phyloP scores from a whole-genome alignment of 2,888 invertebrate species.

The Lasius platythorax region DNA sequence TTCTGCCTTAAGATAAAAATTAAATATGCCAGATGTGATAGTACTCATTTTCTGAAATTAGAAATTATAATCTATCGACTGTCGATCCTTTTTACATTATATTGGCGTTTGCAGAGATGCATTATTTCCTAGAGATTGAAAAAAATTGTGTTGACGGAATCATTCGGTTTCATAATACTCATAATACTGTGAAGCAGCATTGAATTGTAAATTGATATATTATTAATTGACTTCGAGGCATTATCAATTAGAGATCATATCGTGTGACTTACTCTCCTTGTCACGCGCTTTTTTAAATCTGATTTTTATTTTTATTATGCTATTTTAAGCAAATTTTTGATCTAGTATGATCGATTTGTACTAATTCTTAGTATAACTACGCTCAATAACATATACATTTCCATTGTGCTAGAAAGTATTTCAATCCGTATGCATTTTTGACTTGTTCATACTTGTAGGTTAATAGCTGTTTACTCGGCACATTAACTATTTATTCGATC shows the following conservation, averaged over 20 bases:
- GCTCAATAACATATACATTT: background rate
- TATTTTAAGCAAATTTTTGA: background rate
- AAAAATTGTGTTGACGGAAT: background rate
- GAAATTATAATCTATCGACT: background rate
- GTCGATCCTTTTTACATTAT: background rate
- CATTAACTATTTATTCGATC: conserved; percentile 12
- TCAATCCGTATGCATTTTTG: background rate
- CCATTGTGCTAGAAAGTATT: background rate
- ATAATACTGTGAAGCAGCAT: too few relatives aligned
- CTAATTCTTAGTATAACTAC: too few relatives aligned
- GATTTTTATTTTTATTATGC: background rate
- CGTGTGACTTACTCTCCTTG: background rate
- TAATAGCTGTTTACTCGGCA: background rate
- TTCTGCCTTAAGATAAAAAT: conserved; percentile 66
- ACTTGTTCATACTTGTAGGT: background rate
- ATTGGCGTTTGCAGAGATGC: background rate
- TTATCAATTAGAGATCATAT: too few relatives aligned
- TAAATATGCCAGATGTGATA: conserved; percentile 62
- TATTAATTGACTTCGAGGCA: too few relatives aligned
- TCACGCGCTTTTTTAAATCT: conserved; percentile 2
- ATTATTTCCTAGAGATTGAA: background rate
- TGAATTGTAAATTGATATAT: too few relatives aligned
- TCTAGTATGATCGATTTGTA: background rate
- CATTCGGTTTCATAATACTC: too few relatives aligned
- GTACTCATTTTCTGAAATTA: conserved; percentile 44